Conservation (phyloP, 2,113 vertebrate genomes). For the Prionailurus bengalensis region DNA sequence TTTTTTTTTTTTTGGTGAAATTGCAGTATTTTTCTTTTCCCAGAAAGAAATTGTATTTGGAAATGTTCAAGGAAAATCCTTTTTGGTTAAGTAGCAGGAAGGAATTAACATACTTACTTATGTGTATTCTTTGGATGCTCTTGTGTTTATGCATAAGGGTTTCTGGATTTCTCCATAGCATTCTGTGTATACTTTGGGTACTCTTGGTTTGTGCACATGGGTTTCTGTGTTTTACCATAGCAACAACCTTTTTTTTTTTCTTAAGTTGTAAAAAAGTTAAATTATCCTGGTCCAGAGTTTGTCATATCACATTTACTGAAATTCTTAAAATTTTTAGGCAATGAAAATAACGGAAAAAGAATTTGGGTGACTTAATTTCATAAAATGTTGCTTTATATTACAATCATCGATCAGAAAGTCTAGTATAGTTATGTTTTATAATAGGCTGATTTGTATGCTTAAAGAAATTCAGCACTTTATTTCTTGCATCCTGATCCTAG, state of each 20-base stretch:
- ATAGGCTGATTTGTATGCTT: constrained; percentile 16
- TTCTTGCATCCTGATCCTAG: constrained; percentile 34
- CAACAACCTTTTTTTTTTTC: background rate
- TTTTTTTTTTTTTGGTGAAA: background rate
- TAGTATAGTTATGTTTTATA: background rate
- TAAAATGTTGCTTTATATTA: constrained; percentile 55
- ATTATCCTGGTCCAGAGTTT: background rate
- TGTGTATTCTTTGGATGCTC: constrained; percentile 11
- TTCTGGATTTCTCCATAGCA: background rate
- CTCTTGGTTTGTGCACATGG: constrained; percentile 23
- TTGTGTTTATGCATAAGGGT: constrained; percentile 16
- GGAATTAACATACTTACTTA: constrained; percentile 3
- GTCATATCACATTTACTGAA: background rate
- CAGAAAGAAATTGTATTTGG: constrained; percentile 29
- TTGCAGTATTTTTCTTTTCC: constrained; percentile 37
- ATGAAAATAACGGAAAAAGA: constrained; percentile 50
- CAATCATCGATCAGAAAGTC: background rate
- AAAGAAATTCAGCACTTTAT: constrained; percentile 1
- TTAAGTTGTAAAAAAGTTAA: constrained; percentile 50
- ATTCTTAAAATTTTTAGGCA: constrained; percentile 49
- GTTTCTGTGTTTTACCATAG: constrained; percentile 39
- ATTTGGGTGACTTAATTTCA: constrained; percentile 36
- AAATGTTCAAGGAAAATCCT: constrained; percentile 20
- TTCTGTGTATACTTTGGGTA: constrained; percentile 35
- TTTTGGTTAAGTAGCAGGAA: constrained; percentile 44